phyloP scores from a whole-genome alignment of 2,888 invertebrate genomes.

The Mesorhabditis belari region DNA sequence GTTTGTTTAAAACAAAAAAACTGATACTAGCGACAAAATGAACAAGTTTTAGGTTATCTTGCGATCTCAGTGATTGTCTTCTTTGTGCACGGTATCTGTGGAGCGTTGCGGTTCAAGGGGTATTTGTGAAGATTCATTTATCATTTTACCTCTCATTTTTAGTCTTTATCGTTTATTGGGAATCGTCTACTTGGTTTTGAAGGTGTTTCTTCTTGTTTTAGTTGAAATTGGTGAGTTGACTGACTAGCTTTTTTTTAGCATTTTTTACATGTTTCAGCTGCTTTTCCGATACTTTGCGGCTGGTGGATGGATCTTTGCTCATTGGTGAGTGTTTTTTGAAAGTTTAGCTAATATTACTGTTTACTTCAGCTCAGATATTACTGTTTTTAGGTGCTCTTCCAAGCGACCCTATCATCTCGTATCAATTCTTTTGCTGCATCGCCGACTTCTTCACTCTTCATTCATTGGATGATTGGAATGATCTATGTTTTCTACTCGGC shows the following conservation, averaged over 20 bases:
- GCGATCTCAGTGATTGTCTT: constrained; percentile 77
- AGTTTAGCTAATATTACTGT: background rate
- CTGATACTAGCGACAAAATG: background rate
- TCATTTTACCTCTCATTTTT: constrained; percentile 58
- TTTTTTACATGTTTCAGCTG: too few relatives aligned
- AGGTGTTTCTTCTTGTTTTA: constrained; percentile 82
- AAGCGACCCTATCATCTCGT: constrained; percentile 69
- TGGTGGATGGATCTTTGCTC: constrained; percentile 99
- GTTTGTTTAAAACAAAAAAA: constrained; percentile 70
- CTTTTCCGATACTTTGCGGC: constrained; percentile 89
- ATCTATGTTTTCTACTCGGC: constrained; percentile 97
- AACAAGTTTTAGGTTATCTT: constrained; percentile 77
- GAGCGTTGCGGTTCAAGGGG: constrained; percentile 71
- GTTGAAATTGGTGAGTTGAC: constrained; percentile 97
- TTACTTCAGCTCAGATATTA: background rate
- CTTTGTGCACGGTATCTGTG: constrained; percentile 75
- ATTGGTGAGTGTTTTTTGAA: constrained; percentile 57
- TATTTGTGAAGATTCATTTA: constrained; percentile 73
- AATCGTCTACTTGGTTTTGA: constrained; percentile 61
- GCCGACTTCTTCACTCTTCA: constrained; percentile 91
- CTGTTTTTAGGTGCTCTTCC: constrained; percentile 45
- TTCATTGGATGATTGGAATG: constrained; percentile 99
- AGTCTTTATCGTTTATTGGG: constrained; percentile 62
- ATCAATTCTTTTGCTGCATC: constrained; percentile 79
- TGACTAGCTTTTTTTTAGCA: too few relatives aligned